Evolutionary conservation across 2,113 vertebrate genomes (phyloP).

Genomic region (Lycocorax pyrrhopterus): DNA sequence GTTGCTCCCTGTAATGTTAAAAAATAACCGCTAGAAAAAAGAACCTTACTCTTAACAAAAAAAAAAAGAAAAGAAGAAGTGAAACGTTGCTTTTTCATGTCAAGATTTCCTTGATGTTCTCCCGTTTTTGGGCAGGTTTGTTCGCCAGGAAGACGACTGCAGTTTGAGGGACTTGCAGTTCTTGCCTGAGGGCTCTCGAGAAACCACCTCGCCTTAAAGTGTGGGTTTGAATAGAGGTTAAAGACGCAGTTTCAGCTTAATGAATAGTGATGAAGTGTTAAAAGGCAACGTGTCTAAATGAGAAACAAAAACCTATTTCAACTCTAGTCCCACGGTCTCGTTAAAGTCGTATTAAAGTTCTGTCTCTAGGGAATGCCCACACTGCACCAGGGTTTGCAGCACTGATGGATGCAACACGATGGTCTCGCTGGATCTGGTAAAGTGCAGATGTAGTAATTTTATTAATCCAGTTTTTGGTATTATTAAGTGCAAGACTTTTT

Average conservation of each 20-base stretch:
- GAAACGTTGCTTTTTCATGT: neutral
- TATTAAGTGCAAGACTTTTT: neutral
- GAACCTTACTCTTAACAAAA: neutral
- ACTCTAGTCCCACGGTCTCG: neutral
- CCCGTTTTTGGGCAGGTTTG: neutral
- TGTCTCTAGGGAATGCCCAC: neutral
- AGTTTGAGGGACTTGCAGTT: neutral
- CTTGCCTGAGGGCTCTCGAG: neutral
- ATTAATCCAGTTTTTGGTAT: neutral
- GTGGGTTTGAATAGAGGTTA: neutral
- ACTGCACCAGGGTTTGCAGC: neutral
- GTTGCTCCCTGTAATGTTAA: neutral
- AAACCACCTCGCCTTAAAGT: neutral
- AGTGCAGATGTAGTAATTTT: neutral
- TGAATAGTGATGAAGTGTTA: neutral
- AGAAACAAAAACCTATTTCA: neutral
- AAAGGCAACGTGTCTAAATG: neutral
- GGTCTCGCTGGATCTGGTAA: neutral
- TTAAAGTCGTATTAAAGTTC: neutral
- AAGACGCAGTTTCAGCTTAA: constrained; percentile 17
- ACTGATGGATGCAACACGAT: rapidly evolving
- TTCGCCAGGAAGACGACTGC: neutral
- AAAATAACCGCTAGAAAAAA: neutral
- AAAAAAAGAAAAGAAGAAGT: neutral
- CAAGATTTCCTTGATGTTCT: neutral